These are phyloP conservation scores for Lepeophtheirus salmonis DNA, from an alignment of 1,140 invertebrate species.

Conservation along the genomic window DNA sequence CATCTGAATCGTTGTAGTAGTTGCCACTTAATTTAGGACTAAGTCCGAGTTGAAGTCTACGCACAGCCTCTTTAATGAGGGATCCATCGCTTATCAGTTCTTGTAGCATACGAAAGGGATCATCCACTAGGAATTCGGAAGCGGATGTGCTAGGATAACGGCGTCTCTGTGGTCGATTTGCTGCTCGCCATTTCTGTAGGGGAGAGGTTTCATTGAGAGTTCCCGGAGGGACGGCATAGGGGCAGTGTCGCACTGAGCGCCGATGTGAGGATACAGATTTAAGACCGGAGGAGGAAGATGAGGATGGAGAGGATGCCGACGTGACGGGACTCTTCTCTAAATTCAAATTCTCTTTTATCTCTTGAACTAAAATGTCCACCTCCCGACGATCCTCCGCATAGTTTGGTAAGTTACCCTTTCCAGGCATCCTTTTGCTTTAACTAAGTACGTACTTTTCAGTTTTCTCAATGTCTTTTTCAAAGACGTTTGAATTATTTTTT, in stretches of 20 bases:
- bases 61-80: slow-evolving; percentile 17
- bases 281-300: not conserved
- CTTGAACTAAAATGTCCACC: slow-evolving; percentile 5
- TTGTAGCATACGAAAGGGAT: slow-evolving; percentile 10
- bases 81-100: slow-evolving; percentile 9
- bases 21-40: not conserved
- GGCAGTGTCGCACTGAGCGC: not conserved
- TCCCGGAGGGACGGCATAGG: slow-evolving; percentile 3
- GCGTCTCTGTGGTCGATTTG: not conserved
- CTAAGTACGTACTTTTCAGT: no score
- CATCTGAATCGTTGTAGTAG: slow-evolving; percentile 12
- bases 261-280: not conserved
- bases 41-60: slow-evolving; percentile 14
- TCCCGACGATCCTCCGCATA: no score
- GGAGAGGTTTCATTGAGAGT: not conserved
- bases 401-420: no score
- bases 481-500: no score
- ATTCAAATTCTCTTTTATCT: slow-evolving; percentile 6
- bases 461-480: no score
- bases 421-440: no score
- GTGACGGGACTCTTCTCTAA: not conserved
- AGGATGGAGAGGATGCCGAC: no score
- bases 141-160: not conserved
- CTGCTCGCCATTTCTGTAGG: not conserved
- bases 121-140: not conserved